phyloP scores from a whole-genome alignment of 2,797 vertebrate genomes.

The Mus caroli region DNA sequence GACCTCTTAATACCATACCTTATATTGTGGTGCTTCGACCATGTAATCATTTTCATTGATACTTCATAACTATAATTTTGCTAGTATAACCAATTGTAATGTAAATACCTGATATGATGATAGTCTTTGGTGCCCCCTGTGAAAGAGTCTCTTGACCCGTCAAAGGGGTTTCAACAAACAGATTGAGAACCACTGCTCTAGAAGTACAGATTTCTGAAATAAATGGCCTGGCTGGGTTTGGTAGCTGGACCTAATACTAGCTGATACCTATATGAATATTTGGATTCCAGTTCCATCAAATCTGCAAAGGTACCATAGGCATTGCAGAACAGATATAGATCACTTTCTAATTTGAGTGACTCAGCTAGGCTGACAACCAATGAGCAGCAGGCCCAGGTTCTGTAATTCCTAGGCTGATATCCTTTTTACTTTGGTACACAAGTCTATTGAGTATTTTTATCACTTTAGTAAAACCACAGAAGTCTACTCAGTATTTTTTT shows the following conservation, averaged over 20 bases:
- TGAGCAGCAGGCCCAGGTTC: background rate
- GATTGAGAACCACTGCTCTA: background rate
- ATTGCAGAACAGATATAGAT: background rate
- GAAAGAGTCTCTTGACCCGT: background rate
- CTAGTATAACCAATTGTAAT: background rate
- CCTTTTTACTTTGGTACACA: background rate
- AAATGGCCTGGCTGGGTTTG: background rate
- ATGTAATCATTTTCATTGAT: background rate
- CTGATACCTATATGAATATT: background rate
- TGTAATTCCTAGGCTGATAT: background rate
- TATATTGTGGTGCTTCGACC: background rate
- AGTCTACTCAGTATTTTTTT: background rate
- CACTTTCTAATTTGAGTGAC: background rate
- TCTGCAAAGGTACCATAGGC: background rate
- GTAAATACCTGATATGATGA: background rate
- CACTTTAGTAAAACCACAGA: slow-evolving; percentile 30
- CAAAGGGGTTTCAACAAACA: background rate
- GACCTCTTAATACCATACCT: background rate
- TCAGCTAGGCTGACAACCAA: background rate
- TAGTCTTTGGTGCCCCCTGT: background rate
- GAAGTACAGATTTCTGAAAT: background rate
- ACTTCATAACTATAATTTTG: background rate
- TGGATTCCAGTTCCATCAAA: slow-evolving; percentile 6
- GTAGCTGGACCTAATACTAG: background rate
- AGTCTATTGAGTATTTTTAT: slow-evolving; percentile 3